These are phyloP conservation scores for Crotophaga sulcirostris DNA, from an alignment of 2,113 vertebrate genomes.

Conservation along the genomic window DNA sequence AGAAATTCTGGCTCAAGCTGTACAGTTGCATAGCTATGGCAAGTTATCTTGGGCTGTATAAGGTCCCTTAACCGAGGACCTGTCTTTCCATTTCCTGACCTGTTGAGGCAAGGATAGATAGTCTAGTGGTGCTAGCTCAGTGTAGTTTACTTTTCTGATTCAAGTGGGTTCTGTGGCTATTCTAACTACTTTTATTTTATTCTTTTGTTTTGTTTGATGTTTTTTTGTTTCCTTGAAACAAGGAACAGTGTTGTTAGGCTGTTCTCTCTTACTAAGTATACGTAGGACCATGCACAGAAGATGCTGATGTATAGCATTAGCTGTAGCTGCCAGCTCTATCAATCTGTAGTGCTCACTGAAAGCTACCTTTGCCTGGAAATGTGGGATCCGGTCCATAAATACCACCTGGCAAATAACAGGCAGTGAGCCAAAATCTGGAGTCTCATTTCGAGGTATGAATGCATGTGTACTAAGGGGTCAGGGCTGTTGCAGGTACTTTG, in stretches of 20 bases:
- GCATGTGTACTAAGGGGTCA: rapidly evolving
- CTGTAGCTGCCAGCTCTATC: not conserved
- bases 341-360: not conserved
- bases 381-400: not conserved
- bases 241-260: not conserved
- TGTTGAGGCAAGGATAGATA: not conserved
- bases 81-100: not conserved
- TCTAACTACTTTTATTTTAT: not conserved
- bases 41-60: not conserved
- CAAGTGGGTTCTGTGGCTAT: not conserved
- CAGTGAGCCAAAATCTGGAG: not conserved
- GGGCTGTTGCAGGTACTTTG: not conserved
- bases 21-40: not conserved
- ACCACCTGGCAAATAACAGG: not conserved
- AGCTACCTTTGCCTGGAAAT: not conserved
- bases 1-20: not conserved
- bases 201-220: not conserved
- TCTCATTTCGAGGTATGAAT: not conserved
- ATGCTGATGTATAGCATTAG: not conserved
- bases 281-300: not conserved
- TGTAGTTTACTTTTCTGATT: not conserved
- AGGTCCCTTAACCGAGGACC: not conserved
- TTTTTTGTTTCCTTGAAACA: not conserved
- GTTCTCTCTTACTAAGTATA: too few relatives aligned
- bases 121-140: not conserved